A percentile compares a stretch with the other conserved stretches of the same genome.
Conservation (phyloP, 2,113 vertebrate genomes). For the Toxotes jaculatrix region DNA sequence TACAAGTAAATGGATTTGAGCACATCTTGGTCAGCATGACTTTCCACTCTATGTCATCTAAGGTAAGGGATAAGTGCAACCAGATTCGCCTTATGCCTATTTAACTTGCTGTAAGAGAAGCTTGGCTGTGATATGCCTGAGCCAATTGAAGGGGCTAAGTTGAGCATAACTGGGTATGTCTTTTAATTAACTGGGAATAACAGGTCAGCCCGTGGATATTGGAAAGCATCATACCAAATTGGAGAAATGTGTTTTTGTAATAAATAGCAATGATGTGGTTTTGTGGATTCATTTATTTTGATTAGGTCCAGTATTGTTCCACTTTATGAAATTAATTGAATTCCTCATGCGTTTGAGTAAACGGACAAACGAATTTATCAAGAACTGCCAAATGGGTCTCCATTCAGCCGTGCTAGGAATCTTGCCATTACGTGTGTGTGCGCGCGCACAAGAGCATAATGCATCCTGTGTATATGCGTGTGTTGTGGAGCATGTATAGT, state of each 20-base stretch:
- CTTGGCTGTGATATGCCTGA: constrained; percentile 29
- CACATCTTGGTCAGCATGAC: neutral
- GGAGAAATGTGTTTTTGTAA: constrained; percentile 72
- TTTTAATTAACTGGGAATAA: constrained; percentile 67
- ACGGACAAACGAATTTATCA: constrained; percentile 79
- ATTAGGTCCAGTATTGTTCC: constrained; percentile 77
- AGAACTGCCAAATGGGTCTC: constrained; percentile 69
- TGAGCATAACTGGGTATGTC: constrained; percentile 44
- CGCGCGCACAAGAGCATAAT: constrained; percentile 22
- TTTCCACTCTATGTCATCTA: neutral
- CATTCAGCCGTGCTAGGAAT: constrained; percentile 51
- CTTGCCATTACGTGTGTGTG: constrained; percentile 31
- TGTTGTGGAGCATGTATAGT: constrained; percentile 26
- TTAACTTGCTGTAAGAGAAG: constrained; percentile 38
- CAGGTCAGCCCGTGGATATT: constrained; percentile 62
- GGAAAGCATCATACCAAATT: constrained; percentile 59
- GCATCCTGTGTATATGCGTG: constrained; percentile 40
- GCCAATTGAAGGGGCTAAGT: constrained; percentile 32
- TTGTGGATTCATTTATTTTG: constrained; percentile 81
- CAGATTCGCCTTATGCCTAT: constrained; percentile 11
- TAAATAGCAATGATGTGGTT: constrained; percentile 77
- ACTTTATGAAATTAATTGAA: constrained; percentile 81
- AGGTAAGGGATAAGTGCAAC: neutral
- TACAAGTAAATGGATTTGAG: neutral
- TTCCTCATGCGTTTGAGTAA: constrained; percentile 72